Base-by-base conservation (phyloP, 1,140 invertebrate genomes). In the Lucilia sericata region DNA sequence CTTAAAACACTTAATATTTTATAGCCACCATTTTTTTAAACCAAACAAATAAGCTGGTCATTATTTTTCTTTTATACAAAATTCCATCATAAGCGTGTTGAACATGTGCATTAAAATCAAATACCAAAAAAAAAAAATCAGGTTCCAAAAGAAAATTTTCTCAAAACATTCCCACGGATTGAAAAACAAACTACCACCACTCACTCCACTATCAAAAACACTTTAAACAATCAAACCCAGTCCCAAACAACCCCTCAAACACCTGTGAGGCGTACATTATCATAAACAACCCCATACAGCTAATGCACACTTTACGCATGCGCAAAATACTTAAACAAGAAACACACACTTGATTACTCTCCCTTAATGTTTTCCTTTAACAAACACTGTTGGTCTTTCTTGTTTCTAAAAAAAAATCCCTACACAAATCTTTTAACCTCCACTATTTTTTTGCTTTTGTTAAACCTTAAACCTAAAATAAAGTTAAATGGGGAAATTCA, bases 351-450 rank as follows among this genome's bases (percentile, higher is more conserved):
- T 42, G 42, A 42, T 8, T 36, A 8, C 36, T 36, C 36, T 36
- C 36, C 36, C 36, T 36, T 8, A 36, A 36, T 36, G 8, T 36
- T 36, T 36, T 8, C 8, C 8, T 36, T 3, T 36, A n/a, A n/a
- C n/a, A n/a, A n/a, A n/a, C 75, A 78, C 21, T 25, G 49, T 8
- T 80, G 42, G 19, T 30, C 42, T 42, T 21, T 5, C 30, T 30
- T 34, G 13, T 21, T 14, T 76, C 34, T 25, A 19, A 4, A 74
- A 25, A n/a, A n/a, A 5, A 74, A 12, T 8, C 2, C 30, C 4
- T 75, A 75, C 34, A 34, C 13, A 49, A 80, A 80, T 80, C 47
- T 49, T 80, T 51, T 51, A 80, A 80, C 76, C 76, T 30, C 36
- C 75, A 36, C 36, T 78, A 19, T 42, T 42, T 42, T 30, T 1